These are phyloP conservation scores for Syrmaticus mikado DNA, from an alignment of 2,113 vertebrate genomes.

Conservation along the genomic window DNA sequence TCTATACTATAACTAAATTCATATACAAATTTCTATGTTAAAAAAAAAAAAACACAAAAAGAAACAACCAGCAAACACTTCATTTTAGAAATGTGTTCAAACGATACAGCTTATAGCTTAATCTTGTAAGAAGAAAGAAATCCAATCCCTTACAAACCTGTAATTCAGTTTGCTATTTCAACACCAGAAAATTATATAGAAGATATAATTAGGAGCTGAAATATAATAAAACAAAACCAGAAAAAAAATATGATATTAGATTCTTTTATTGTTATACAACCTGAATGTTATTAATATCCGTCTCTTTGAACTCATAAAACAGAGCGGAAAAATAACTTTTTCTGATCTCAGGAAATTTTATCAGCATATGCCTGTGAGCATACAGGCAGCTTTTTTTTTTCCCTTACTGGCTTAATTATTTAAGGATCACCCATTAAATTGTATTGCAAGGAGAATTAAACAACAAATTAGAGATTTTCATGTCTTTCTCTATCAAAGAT, in stretches of 20 bases:
- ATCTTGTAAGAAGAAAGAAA: slow-evolving; percentile 14
- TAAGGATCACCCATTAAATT: background rate
- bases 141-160: background rate
- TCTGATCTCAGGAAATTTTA: background rate
- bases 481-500: background rate
- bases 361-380: background rate
- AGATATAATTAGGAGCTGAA: background rate
- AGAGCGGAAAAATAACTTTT: background rate
- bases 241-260: background rate
- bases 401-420: background rate
- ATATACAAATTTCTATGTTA: background rate
- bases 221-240: background rate
- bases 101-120: background rate
- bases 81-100: background rate
- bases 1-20: background rate
- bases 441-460: background rate
- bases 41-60: background rate
- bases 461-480: background rate
- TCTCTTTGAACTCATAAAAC: background rate
- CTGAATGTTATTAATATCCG: background rate
- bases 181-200: background rate
- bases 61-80: background rate
- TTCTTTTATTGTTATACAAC: background rate
- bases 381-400: background rate
- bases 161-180: slow-evolving; percentile 28